phyloP scores from a whole-genome alignment of 2,888 invertebrate species.

The Acanthosepion lycidas region DNA sequence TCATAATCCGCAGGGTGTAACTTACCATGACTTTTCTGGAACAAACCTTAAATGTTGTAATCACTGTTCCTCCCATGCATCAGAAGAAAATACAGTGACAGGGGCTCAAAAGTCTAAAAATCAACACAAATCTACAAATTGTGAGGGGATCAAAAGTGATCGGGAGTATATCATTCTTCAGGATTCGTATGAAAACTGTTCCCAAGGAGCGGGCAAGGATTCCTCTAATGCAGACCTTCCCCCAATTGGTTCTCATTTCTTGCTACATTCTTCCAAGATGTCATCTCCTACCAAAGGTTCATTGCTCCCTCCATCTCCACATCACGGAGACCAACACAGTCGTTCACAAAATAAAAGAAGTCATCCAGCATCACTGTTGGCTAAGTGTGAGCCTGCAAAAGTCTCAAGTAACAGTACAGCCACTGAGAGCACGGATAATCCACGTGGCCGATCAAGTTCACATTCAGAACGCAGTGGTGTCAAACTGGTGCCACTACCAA shows the following conservation, averaged over 20 bases:
- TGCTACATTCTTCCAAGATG: not conserved
- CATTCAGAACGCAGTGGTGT: constrained; percentile 47
- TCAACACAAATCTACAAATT: not conserved
- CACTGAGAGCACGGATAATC: not conserved
- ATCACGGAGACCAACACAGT: not conserved
- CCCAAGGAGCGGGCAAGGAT: not conserved
- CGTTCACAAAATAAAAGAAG: constrained; percentile 41
- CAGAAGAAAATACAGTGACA: not conserved
- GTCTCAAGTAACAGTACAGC: not conserved
- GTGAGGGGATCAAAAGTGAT: not conserved
- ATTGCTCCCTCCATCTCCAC: constrained; percentile 15
- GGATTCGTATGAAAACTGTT: constrained; percentile 40
- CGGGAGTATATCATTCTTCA: constrained; percentile 25
- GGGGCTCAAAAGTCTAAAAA: not conserved
- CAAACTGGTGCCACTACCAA: constrained; percentile 35
- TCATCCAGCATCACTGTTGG: not conserved
- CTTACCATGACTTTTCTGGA: constrained; percentile 44
- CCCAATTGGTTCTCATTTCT: not conserved
- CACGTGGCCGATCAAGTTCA: constrained; percentile 13
- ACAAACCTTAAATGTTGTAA: not conserved
- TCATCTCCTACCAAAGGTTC: not conserved
- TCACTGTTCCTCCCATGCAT: not conserved
- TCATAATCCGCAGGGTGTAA: constrained; percentile 46
- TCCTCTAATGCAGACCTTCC: not conserved
- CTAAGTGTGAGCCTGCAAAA: constrained; percentile 41